phyloP scores from a whole-genome alignment of 2,797 vertebrate genomes.

The Falco naumanni region DNA sequence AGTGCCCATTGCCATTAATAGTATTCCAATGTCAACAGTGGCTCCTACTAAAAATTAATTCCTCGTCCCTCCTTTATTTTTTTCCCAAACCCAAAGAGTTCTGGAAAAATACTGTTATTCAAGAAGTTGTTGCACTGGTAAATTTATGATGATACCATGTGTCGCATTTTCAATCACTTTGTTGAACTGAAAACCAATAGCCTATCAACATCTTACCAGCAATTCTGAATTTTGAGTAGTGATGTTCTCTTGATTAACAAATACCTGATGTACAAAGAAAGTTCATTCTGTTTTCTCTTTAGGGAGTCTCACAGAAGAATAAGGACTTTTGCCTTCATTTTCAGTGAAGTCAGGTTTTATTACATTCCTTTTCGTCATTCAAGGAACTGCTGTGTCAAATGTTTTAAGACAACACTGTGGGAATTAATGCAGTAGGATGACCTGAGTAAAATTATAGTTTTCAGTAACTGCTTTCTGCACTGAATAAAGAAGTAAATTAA shows the following conservation, averaged over 20 bases:
- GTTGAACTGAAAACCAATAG: neutral
- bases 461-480: slow-evolving; percentile 56
- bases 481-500: slow-evolving; percentile 62
- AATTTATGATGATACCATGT: neutral
- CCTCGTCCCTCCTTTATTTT: neutral
- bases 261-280: neutral
- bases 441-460: slow-evolving; percentile 47
- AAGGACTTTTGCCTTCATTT: neutral
- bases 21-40: neutral
- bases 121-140: neutral
- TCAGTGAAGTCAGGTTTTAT: slow-evolving; percentile 30
- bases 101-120: neutral
- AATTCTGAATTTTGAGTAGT: neutral
- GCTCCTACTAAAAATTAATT: neutral
- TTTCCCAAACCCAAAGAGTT: neutral
- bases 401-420: slow-evolving; percentile 21
- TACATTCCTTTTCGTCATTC: neutral
- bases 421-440: slow-evolving; percentile 58
- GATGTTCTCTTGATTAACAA: neutral
- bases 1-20: neutral
- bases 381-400: slow-evolving; percentile 38
- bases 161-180: neutral
- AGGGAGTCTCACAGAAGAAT: neutral
- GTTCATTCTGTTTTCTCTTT: neutral
- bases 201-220: neutral